A percentile compares a stretch with the other conserved stretches of the same genome.
Conservation (phyloP, 2,113 vertebrate species). For the Upupa epops region DNA sequence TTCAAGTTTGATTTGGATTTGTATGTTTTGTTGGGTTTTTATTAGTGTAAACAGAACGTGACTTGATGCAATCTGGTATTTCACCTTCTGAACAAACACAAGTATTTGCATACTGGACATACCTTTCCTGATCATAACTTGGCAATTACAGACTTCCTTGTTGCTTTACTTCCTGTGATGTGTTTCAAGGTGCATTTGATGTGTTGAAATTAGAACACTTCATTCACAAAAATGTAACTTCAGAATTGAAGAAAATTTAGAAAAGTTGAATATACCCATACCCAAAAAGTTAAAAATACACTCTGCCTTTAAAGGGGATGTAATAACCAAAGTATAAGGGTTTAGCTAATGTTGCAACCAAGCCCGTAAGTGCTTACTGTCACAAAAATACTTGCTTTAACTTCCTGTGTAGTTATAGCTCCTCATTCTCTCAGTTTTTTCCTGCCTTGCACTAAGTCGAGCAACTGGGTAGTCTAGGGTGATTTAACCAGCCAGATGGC, state of each 20-base stretch:
- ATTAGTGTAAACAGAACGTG: neutral
- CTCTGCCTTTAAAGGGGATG: neutral
- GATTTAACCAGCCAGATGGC: neutral
- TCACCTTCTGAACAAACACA: neutral
- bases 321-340: neutral
- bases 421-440: neutral
- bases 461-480: neutral
- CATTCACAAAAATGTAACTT: neutral
- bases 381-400: neutral
- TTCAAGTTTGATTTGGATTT: neutral
- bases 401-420: neutral
- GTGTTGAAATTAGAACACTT: neutral
- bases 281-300: neutral
- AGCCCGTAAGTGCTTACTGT: neutral
- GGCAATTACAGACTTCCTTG: neutral
- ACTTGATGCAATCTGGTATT: neutral
- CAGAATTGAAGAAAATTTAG: neutral
- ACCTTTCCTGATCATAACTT: neutral
- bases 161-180: neutral
- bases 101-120: slow-evolving; percentile 1
- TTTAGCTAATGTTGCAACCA: neutral
- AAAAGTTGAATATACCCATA: neutral
- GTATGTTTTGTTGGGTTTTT: neutral
- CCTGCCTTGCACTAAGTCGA: neutral
- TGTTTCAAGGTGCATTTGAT: neutral